Conservation (phyloP, 2,888 invertebrate species). For the Crematogaster levior region DNA sequence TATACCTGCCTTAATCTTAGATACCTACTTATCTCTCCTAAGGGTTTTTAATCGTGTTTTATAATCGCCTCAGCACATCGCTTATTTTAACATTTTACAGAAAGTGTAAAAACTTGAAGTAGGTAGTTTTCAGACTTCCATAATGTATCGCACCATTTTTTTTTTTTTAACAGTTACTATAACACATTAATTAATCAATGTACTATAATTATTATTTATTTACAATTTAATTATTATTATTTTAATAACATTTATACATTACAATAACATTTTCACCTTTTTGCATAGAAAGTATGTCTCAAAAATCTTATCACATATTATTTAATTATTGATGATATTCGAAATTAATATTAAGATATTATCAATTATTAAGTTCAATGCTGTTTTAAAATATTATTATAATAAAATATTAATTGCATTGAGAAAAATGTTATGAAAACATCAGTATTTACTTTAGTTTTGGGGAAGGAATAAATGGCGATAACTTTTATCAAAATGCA, state of each 20-base stretch:
- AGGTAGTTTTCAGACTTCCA: not conserved
- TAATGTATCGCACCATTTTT: not conserved
- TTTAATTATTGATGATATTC: not conserved
- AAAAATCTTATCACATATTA: not conserved
- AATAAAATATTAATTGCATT: not conserved
- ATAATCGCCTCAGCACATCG: slow-evolving; percentile 4
- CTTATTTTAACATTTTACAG: slow-evolving; percentile 2
- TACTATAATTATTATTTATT: slow-evolving; percentile 1
- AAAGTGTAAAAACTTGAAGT: slow-evolving; percentile 4
- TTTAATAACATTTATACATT: no score
- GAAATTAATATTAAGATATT: not conserved
- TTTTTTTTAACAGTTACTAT: not conserved
- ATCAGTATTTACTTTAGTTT: not conserved
- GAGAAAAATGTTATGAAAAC: not conserved
- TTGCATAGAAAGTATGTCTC: not conserved
- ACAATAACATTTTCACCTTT: not conserved
- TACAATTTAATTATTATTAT: no score
- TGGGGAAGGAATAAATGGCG: not conserved
- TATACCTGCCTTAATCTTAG: not conserved
- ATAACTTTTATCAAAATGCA: not conserved
- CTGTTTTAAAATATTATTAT: no score
- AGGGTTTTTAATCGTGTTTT: not conserved
- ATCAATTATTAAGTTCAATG: not conserved
- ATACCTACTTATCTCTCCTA: not conserved
- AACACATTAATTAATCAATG: not conserved